A percentile compares a stretch with the other conserved stretches of the same genome.
These are phyloP conservation scores for Sula dactylatra DNA, from an alignment of 2,113 vertebrate species.

Conservation along the genomic window DNA sequence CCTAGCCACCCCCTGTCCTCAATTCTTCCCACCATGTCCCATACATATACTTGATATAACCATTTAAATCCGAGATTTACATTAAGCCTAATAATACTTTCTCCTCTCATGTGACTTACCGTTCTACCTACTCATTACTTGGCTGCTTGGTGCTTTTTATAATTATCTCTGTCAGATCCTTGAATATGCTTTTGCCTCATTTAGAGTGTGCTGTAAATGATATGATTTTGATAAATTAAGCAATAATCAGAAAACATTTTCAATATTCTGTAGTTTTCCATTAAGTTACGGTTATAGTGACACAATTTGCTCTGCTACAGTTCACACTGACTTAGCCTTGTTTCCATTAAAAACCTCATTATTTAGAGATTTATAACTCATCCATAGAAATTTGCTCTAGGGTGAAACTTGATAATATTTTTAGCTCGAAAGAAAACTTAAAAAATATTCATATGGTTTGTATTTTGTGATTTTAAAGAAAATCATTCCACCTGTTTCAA, in stretches of 20 bases:
- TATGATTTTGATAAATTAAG: constrained; percentile 72
- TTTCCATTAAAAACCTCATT: constrained; percentile 78
- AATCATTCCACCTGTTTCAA: neutral
- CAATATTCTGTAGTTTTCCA: constrained; percentile 68
- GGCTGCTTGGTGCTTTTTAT: constrained; percentile 31
- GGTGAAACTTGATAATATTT: constrained; percentile 13
- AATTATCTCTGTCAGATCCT: constrained; percentile 55
- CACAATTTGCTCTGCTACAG: constrained; percentile 56
- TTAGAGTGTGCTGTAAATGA: constrained; percentile 56
- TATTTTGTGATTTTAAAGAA: neutral
- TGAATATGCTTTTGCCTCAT: constrained; percentile 61
- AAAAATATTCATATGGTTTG: neutral
- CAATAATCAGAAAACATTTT: constrained; percentile 68
- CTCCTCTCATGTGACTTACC: neutral
- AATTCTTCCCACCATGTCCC: neutral
- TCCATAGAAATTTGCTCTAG: constrained; percentile 51
- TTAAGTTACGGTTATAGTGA: constrained; percentile 58
- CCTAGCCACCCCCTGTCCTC: neutral
- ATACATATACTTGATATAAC: neutral
- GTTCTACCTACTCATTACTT: neutral
- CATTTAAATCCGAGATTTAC: neutral
- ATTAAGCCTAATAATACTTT: neutral
- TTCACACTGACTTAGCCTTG: constrained; percentile 66
- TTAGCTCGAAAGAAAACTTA: constrained; percentile 15
- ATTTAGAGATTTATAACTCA: constrained; percentile 73